Conservation (phyloP, 2,113 vertebrate genomes). For the Vireo altiloquus region DNA sequence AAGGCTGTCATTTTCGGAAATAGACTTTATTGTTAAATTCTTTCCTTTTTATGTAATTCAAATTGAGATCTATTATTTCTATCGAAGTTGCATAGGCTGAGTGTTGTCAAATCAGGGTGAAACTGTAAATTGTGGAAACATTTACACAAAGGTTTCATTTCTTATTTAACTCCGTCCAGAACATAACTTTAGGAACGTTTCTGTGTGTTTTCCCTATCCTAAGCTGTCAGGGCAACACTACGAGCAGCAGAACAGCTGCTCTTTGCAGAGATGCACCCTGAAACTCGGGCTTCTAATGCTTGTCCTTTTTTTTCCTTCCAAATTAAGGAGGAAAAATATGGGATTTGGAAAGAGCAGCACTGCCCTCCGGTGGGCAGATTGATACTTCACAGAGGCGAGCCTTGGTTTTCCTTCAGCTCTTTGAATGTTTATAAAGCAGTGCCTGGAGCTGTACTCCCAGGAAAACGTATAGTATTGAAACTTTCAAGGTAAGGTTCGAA, state of each 20-base stretch:
- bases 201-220: background rate
- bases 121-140: background rate
- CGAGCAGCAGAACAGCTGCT: background rate
- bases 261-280: background rate
- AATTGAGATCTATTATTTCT: background rate
- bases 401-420: background rate
- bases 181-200: fast-evolving
- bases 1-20: background rate
- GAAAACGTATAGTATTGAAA: background rate
- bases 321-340: fast-evolving
- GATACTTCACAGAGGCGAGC: background rate
- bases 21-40: background rate
- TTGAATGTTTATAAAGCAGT: background rate
- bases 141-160: background rate
- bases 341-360: slow-evolving; percentile 26
- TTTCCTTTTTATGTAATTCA: background rate
- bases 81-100: background rate
- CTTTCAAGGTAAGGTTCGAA: background rate
- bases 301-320: background rate
- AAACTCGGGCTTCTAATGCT: background rate
- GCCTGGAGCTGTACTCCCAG: background rate
- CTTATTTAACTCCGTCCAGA: background rate
- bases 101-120: background rate
- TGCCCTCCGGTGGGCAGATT: slow-evolving; percentile 33
- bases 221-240: background rate